phyloP scores from a whole-genome alignment of 2,113 vertebrate species.

The Pachyramphus minor region DNA sequence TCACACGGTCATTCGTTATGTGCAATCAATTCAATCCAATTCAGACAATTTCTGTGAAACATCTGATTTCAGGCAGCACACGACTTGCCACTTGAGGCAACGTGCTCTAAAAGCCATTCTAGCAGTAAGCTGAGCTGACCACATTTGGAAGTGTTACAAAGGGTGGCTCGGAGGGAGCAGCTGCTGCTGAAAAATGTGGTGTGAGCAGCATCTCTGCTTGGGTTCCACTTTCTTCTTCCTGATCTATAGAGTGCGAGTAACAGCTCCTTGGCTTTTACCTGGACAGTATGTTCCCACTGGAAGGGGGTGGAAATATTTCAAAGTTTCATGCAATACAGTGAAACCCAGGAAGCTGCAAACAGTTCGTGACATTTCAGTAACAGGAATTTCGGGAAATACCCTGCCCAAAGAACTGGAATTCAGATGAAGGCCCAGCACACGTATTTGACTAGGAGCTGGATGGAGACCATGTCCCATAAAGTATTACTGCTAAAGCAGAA shows the following conservation, averaged over 20 bases:
- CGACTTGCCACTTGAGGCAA: neutral
- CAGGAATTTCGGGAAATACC: neutral
- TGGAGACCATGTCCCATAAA: neutral
- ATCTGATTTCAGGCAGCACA: neutral
- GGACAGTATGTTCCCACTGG: accelerated
- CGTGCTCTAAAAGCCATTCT: neutral
- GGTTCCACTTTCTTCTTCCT: neutral
- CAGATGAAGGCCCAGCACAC: neutral
- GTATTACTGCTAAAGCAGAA: neutral
- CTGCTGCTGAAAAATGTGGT: conserved; percentile 14
- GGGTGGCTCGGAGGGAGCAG: neutral
- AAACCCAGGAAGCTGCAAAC: neutral
- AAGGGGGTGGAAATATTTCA: neutral
- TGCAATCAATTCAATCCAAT: neutral
- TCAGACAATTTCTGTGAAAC: neutral
- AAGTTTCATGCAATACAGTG: neutral
- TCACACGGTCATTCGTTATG: neutral
- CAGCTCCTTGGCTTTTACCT: neutral
- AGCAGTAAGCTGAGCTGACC: neutral
- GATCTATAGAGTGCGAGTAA: neutral
- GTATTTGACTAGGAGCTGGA: neutral
- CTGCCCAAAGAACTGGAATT: neutral
- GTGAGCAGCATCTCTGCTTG: neutral
- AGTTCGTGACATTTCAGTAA: neutral
- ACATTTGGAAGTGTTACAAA: neutral